Evolutionary conservation across 2,797 vertebrate genomes (phyloP), one percentile per base, ranked within the genome.

Genomic region (Fistularia tabacaria): DNA sequence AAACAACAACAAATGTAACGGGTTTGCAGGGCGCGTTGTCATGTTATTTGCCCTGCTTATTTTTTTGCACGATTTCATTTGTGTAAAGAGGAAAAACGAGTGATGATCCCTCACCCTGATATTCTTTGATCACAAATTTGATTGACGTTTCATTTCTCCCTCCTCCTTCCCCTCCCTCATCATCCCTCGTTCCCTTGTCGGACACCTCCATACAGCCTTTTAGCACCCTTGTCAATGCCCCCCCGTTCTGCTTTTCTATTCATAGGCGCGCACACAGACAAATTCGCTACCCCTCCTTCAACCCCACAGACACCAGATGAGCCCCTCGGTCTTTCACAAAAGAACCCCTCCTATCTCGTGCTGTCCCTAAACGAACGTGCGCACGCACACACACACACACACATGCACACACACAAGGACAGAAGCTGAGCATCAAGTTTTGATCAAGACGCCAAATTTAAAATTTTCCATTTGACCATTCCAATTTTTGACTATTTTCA

Each of bases 151-250:
- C 14, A 57, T 57, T 60, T 46, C 51, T 49, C 74, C 51, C 56
- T 36, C 55, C 62, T 51, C 43, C 53, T 51, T 59, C 51, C 44
- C 60, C 62, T n/a, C 41, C 41, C 49, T 61, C 61, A 25, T 46
- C 41, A 14, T 76, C 75, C 79, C 73, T 46, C 74, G 62, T 74
- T 90, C 87, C 92, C 92, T 89, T 10, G 76, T 6, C 85, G 90
- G 88, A 83, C 79, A 85, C 91, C 79, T 90, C 88, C 90, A 91
- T 88, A 62, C 90, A 92, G 83, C 92, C 93, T 97, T 94, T 97
- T 95, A 94, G 92, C 94, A 94, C 94, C 90, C 94, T 94, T 93
- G 92, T 95, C 88, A 84, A 71, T 70, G 66, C 65, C 40, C 61
- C 71, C 58, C 63, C 63, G 63, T 91, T 91, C 82, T 81, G 69